Evolutionary conservation across 2,797 vertebrate species (phyloP), one percentile per base, ranked within the genome.

Genomic region (Trachops cirrhosus): DNA sequence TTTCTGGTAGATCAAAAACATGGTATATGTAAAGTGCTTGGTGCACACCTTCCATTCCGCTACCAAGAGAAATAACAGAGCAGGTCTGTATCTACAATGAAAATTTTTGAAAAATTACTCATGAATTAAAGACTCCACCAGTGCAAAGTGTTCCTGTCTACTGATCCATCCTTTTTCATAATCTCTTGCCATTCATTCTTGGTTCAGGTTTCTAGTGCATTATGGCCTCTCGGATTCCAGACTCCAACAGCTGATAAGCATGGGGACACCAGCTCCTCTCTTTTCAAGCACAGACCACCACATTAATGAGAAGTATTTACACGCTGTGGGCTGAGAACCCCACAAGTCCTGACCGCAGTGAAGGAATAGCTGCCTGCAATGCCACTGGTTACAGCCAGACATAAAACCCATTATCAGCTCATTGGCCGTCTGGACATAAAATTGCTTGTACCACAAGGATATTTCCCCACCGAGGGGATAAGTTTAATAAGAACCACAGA

Each of bases 381-480:
- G 54, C 32, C 0, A 2, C 50, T 46, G 52, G 52, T 96, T 96
- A 78, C 3, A 93, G 87, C 48, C 32, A 9, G 77, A 96, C 89
- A 89, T 4, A 97, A 98, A 97, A 91, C 21, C 87, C 79, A 93
- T 86, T 95, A 88, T 79, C 78, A 82, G 77, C 52, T 94, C 70
- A 82, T 48, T 19, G 95, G 95, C 70, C 41, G 67, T 48, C 80
- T 89, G 57, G 24, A 92, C 21, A 88, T 83, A 95, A 97, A 98
- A 96, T 29, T 37, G 14, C 29, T 78, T 73, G 14, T 75, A 96
- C 64, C 11, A 24, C 50, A 64, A 97, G 97, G 93, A 87, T 74
- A 37, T 88, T 48, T 95, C 73, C 71, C 71, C 84, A 96, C 44
- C 22, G 10, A 29, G 78, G 78, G 89, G 83, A 71, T 83, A 89